phyloP scores from a whole-genome alignment of 1,140 invertebrate genomes.

The Vanessa tameamea region DNA sequence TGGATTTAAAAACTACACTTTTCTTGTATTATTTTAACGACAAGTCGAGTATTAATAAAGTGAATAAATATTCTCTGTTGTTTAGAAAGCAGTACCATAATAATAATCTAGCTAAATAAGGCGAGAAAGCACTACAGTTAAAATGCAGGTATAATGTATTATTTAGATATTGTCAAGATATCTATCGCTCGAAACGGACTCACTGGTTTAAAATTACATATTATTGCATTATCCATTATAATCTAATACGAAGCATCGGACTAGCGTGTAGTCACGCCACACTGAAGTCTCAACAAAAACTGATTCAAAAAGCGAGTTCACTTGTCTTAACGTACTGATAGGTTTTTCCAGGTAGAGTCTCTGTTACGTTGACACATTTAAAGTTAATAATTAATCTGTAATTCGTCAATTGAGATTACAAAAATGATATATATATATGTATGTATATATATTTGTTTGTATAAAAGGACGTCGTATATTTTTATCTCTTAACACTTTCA shows the following conservation, averaged over 20 bases:
- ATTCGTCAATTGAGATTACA: no score
- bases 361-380: not conserved
- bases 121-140: constrained; percentile 24
- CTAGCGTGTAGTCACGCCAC: constrained; percentile 57
- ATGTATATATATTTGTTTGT: no score
- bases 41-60: not conserved
- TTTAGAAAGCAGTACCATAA: constrained; percentile 33
- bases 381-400: no score
- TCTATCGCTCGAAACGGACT: constrained; percentile 15
- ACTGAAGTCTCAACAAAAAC: constrained; percentile 44
- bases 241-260: constrained; percentile 44
- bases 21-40: not conserved
- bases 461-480: not conserved
- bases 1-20: not conserved
- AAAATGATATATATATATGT: no score
- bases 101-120: constrained; percentile 19
- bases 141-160: constrained; percentile 21
- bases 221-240: constrained; percentile 47
- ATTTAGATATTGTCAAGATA: constrained; percentile 15
- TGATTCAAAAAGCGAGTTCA: constrained; percentile 29
- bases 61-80: constrained; percentile 14
- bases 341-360: not conserved
- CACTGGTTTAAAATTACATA: constrained; percentile 38
- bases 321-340: constrained; percentile 14
- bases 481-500: constrained; percentile 25